phyloP scores from a whole-genome alignment of 2,888 invertebrate species.

The Phaedon cochleariae region DNA sequence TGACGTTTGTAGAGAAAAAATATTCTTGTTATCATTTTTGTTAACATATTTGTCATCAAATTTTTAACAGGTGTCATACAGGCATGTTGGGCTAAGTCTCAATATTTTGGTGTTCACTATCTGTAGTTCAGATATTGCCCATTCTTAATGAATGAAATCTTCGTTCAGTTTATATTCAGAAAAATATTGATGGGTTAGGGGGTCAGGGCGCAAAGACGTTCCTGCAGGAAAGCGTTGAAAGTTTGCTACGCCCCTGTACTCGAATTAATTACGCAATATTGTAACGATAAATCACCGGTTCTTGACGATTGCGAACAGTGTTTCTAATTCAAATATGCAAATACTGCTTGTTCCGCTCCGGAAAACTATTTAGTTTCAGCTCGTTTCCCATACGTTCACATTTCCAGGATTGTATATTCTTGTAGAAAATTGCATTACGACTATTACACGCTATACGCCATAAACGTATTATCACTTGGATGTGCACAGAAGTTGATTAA shows the following conservation, averaged over 20 bases:
- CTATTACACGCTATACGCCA: conserved; percentile 15
- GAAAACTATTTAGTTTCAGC: conserved; percentile 32
- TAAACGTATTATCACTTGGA: neutral
- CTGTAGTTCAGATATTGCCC: no score
- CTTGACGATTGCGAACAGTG: conserved; percentile 22
- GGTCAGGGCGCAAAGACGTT: no score
- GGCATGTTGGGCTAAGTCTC: no score
- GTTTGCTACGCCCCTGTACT: conserved; percentile 8
- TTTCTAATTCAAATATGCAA: conserved; percentile 37
- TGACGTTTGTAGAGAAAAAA: no score
- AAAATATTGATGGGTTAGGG: no score
- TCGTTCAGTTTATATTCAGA: no score
- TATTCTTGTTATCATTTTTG: no score
- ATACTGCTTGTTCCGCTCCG: conserved; percentile 24
- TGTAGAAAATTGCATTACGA: conserved; percentile 31
- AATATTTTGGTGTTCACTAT: no score
- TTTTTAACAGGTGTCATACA: no score
- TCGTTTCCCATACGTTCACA: conserved; percentile 28
- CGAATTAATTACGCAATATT: conserved; percentile 26
- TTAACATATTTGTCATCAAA: no score
- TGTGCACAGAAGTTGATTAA: neutral
- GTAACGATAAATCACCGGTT: conserved; percentile 29
- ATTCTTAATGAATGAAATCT: no score
- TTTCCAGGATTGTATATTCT: neutral
- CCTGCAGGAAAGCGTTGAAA: no score